Evolutionary conservation across 2,113 vertebrate genomes (phyloP).

Genomic region (Oceanites oceanicus): DNA sequence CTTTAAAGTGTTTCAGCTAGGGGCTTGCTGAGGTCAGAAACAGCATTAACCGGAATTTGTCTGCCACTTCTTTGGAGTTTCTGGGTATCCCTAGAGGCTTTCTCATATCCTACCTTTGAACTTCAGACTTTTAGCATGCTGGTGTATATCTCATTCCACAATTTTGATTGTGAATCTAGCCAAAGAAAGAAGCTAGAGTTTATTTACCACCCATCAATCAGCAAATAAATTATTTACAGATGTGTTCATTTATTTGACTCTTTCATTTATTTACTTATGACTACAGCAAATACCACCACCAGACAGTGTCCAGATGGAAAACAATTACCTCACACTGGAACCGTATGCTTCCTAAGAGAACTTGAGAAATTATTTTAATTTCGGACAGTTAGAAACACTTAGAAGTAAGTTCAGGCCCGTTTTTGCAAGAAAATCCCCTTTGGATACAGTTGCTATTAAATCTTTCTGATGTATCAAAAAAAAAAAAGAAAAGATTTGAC

Average conservation of each 20-base stretch:
- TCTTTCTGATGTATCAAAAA: background rate
- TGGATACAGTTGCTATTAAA: background rate
- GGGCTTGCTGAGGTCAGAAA: slow-evolving; percentile 43
- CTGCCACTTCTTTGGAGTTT: slow-evolving; percentile 54
- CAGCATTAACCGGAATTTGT: slow-evolving; percentile 65
- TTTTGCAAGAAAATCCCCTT: background rate
- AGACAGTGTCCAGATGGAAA: slow-evolving; percentile 64
- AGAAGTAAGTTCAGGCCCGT: background rate
- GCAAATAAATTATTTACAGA: slow-evolving; percentile 65
- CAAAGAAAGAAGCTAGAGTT: slow-evolving; percentile 39
- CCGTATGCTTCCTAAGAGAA: slow-evolving; percentile 19
- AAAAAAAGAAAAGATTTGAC: background rate
- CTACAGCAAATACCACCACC: slow-evolving; percentile 50
- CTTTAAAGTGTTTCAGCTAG: slow-evolving; percentile 42
- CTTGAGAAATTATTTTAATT: slow-evolving; percentile 24
- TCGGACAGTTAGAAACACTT: background rate
- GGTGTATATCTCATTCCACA: background rate
- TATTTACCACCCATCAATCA: slow-evolving; percentile 58
- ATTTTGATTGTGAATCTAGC: slow-evolving; percentile 14
- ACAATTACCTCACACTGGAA: slow-evolving; percentile 43
- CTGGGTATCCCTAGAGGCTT: slow-evolving; percentile 20
- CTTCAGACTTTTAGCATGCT: slow-evolving; percentile 29
- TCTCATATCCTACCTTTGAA: slow-evolving; percentile 53
- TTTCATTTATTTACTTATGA: slow-evolving; percentile 64
- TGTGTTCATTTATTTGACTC: slow-evolving; percentile 56